These are phyloP conservation scores for Limosa lapponica DNA, from an alignment of 2,797 vertebrate genomes.

Conservation along the genomic window DNA sequence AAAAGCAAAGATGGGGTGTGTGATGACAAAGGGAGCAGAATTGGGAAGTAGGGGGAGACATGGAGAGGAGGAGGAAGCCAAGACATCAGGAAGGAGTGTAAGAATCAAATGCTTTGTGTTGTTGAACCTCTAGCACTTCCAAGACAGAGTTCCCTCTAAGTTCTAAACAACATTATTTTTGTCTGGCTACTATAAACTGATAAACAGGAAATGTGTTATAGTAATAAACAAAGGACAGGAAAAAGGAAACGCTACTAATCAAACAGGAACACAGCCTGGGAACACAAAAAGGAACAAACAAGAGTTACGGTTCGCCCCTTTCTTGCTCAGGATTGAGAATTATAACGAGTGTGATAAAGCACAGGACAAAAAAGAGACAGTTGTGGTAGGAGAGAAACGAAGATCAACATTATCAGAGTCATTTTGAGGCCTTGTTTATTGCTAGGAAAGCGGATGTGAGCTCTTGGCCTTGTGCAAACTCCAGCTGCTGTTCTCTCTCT, in stretches of 20 bases:
- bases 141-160: neutral
- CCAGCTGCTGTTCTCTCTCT: neutral
- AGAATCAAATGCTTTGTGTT: neutral
- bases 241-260: conserved; percentile 61
- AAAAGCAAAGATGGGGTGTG: neutral
- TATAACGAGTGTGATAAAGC: neutral
- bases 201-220: conserved; percentile 64
- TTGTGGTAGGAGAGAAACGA: neutral
- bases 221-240: conserved; percentile 66
- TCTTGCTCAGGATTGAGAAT: neutral
- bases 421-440: neutral
- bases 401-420: neutral
- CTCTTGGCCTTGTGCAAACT: neutral
- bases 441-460: neutral
- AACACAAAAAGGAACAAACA: conserved; percentile 56
- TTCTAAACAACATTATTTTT: conserved; percentile 56
- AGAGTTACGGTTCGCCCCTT: neutral
- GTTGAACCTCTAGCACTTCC: neutral
- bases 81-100: neutral
- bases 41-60: neutral
- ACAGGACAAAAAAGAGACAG: neutral
- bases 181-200: conserved; percentile 33
- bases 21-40: neutral
- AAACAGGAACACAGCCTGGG: conserved; percentile 49
- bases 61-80: neutral